Evolutionary conservation across 37 sponge, comb jelly and placozoan genomes (phyloP).

Genomic region (Corticium candelabrum): DNA sequence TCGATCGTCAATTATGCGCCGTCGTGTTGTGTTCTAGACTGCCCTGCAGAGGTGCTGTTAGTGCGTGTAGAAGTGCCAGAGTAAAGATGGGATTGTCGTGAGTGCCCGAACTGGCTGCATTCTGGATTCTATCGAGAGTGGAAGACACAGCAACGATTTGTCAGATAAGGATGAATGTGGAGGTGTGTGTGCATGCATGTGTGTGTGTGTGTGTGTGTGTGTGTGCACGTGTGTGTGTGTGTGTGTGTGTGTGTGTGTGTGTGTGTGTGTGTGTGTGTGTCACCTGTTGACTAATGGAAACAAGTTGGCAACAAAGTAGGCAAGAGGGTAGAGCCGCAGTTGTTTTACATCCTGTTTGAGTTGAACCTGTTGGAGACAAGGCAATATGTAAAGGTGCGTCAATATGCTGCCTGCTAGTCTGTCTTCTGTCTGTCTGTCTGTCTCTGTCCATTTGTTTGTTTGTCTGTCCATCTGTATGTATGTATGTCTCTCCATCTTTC

Average conservation of each 20-base stretch:
- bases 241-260: too few species aligned
- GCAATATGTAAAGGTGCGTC: too few species aligned
- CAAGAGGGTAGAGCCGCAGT: background rate
- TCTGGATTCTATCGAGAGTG: background rate
- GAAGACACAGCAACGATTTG: too few species aligned
- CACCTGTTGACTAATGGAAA: constrained; percentile 3
- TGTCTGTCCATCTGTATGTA: too few species aligned
- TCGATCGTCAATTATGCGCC: too few species aligned
- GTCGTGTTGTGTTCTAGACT: background rate
- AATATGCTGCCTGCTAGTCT: too few species aligned
- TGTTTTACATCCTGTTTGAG: background rate
- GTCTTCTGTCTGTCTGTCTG: background rate
- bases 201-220: too few species aligned
- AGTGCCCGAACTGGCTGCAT: background rate
- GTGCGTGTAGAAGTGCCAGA: background rate
- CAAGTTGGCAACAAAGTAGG: background rate
- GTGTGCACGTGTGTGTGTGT: too few species aligned
- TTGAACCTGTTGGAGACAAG: background rate
- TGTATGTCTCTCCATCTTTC: too few species aligned
- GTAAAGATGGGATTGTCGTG: constrained; percentile 1
- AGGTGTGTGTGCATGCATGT: too few species aligned
- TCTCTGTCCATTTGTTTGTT: background rate
- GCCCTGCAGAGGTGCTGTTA: constrained; percentile 5
- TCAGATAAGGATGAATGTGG: too few species aligned
- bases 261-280: too few species aligned